Evolutionary conservation across 1,140 invertebrate genomes (phyloP).

Genomic region (Zaprionus nigranus): DNA sequence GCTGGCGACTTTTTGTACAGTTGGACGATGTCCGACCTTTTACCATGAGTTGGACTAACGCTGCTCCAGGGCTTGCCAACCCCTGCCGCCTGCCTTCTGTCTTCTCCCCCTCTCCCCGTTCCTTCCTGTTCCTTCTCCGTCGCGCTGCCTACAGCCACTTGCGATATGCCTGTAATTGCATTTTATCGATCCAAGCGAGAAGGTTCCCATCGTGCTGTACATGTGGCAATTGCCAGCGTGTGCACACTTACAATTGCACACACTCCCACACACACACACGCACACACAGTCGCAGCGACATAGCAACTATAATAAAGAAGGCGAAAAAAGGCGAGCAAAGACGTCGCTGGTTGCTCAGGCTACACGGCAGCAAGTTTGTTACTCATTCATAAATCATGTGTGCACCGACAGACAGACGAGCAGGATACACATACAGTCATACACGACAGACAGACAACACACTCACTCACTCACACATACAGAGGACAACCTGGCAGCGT

Average conservation of each 20-base stretch:
- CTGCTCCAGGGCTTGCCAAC: constrained; percentile 22
- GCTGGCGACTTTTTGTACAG: constrained; percentile 73
- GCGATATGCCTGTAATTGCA: constrained; percentile 83
- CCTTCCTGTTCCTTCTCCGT: constrained; percentile 7
- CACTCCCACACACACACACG: constrained; percentile 15
- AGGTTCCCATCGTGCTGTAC: constrained; percentile 46
- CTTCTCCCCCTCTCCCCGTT: not conserved
- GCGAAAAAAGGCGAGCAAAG: constrained; percentile 62
- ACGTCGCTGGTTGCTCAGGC: constrained; percentile 73
- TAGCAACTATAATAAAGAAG: constrained; percentile 75
- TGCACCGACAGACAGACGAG: constrained; percentile 55
- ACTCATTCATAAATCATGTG: constrained; percentile 83
- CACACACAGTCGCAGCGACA: constrained; percentile 19
- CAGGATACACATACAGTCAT: constrained; percentile 46
- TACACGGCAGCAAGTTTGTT: constrained; percentile 82
- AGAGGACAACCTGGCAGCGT: constrained; percentile 66
- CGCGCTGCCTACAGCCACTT: constrained; percentile 74
- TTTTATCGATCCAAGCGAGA: constrained; percentile 75
- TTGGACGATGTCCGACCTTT: constrained; percentile 77
- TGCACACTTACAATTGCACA: constrained; percentile 36
- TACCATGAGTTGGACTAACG: constrained; percentile 65
- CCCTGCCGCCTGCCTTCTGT: not conserved
- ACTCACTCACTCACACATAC: constrained; percentile 41
- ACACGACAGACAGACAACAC: constrained; percentile 43
- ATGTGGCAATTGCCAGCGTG: constrained; percentile 75